Evolutionary conservation across 2,797 vertebrate genomes (phyloP).

Genomic region (Microctenopoma steveboyesi): DNA sequence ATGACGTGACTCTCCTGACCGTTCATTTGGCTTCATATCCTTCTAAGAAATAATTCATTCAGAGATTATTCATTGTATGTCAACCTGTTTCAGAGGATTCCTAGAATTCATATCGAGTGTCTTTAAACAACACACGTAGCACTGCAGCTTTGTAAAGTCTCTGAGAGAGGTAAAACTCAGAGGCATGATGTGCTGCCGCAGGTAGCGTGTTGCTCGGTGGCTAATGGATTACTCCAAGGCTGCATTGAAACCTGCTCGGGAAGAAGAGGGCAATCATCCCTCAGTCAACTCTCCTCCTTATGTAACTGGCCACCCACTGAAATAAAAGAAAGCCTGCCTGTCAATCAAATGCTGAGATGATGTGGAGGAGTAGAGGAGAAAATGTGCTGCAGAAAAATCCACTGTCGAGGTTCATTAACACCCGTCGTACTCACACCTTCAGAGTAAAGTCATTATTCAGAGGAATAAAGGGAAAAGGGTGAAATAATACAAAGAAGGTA

Average conservation of each 20-base stretch:
- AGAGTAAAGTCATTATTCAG: constrained; percentile 16
- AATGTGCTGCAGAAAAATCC: constrained; percentile 32
- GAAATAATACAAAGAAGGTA: constrained; percentile 10
- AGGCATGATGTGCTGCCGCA: background rate
- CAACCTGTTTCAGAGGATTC: background rate
- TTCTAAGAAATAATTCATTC: background rate
- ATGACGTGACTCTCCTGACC: background rate
- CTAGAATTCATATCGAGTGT: background rate
- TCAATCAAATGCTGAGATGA: constrained; percentile 53
- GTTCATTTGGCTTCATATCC: background rate
- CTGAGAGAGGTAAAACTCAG: background rate
- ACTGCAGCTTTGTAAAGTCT: background rate
- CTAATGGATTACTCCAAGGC: constrained; percentile 30
- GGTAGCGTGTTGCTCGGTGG: background rate
- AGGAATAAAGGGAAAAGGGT: constrained; percentile 9
- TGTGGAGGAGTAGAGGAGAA: constrained; percentile 53
- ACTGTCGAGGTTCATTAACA: constrained; percentile 34
- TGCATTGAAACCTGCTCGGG: constrained; percentile 15
- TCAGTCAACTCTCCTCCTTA: constrained; percentile 58
- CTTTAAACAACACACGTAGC: background rate
- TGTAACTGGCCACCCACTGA: constrained; percentile 51
- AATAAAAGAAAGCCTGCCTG: constrained; percentile 47
- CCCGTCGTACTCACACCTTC: constrained; percentile 25
- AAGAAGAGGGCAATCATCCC: constrained; percentile 59
- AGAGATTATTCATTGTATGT: background rate